A percentile compares a stretch with the other conserved stretches of the same genome.
These are phyloP conservation scores for Harpegnathos saltator DNA, from an alignment of 1,140 invertebrate genomes.

Conservation along the genomic window DNA sequence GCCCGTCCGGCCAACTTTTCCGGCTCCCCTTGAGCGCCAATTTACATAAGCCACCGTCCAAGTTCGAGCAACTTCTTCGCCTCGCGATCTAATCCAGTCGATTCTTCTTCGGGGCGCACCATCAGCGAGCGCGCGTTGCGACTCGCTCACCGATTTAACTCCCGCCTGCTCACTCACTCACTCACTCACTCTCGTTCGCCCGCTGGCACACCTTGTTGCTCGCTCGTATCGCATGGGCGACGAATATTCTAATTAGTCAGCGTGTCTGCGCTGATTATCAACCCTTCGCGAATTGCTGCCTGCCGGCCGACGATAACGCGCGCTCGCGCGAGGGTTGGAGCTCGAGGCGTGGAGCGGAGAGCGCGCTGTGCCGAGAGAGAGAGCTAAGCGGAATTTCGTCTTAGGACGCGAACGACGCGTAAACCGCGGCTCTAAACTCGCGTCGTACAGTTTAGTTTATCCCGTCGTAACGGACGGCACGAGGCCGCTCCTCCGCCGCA, in stretches of 20 bases:
- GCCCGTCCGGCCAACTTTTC: slow-evolving; percentile 20
- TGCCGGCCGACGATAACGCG: slow-evolving; percentile 66
- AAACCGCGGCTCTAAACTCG: slow-evolving; percentile 11
- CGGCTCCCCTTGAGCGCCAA: slow-evolving; percentile 16
- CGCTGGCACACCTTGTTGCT: neutral
- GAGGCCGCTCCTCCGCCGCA: neutral
- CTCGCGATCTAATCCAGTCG: neutral
- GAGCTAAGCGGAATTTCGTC: slow-evolving; percentile 56
- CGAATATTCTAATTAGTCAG: slow-evolving; percentile 72
- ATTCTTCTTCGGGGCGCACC: slow-evolving; percentile 40
- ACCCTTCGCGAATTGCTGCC: slow-evolving; percentile 67
- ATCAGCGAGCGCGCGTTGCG: neutral
- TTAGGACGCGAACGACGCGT: slow-evolving; percentile 33
- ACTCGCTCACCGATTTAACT: slow-evolving; percentile 24
- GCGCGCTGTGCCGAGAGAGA: neutral
- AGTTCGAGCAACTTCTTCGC: slow-evolving; percentile 13
- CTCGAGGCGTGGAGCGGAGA: neutral
- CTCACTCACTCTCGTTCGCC: slow-evolving; percentile 15
- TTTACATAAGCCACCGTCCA: slow-evolving; percentile 23
- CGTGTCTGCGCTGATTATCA: slow-evolving; percentile 65
- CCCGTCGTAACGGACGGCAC: neutral
- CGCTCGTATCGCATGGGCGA: slow-evolving; percentile 45
- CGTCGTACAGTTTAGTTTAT: slow-evolving; percentile 14
- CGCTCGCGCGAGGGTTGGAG: slow-evolving; percentile 45
- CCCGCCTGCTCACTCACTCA: too few species aligned